Conservation (phyloP, 2,113 vertebrate species). For the Dipodomys ordii region DNA sequence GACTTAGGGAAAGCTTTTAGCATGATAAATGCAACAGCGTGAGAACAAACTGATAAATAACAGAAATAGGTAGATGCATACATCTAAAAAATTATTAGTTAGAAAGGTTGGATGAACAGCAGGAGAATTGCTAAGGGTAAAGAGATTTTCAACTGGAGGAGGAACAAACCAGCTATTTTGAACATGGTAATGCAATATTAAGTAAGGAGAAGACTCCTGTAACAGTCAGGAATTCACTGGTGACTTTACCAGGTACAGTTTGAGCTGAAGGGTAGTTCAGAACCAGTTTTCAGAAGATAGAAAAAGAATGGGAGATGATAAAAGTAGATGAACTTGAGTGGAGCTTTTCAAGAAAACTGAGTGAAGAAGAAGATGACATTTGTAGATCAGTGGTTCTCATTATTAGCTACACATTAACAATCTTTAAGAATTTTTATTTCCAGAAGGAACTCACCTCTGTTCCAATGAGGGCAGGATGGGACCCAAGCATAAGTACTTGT, state of each 20-base stretch:
- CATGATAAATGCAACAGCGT: constrained; percentile 16
- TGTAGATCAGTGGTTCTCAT: constrained; percentile 9
- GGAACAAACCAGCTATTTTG: background rate
- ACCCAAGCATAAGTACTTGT: constrained; percentile 11
- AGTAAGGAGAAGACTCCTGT: background rate
- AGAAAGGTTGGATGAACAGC: background rate
- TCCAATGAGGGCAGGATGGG: background rate
- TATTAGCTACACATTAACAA: background rate
- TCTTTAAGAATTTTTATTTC: constrained; percentile 40
- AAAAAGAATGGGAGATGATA: background rate
- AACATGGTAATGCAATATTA: background rate
- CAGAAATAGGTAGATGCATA: background rate
- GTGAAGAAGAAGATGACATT: constrained; percentile 26
- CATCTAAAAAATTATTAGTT: background rate
- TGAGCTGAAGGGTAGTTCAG: constrained; percentile 41
- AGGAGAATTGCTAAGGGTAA: background rate
- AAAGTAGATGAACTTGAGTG: constrained; percentile 9
- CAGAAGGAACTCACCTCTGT: background rate
- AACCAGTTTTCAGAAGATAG: constrained; percentile 26
- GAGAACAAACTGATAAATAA: constrained; percentile 15
- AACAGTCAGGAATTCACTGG: constrained; percentile 3
- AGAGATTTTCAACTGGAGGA: constrained; percentile 44
- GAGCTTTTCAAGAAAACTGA: constrained; percentile 45
- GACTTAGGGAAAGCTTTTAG: constrained; percentile 27
- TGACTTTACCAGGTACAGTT: constrained; percentile 18